These are phyloP conservation scores for Prorops nasuta DNA, from an alignment of 1,140 invertebrate species.

Conservation along the genomic window DNA sequence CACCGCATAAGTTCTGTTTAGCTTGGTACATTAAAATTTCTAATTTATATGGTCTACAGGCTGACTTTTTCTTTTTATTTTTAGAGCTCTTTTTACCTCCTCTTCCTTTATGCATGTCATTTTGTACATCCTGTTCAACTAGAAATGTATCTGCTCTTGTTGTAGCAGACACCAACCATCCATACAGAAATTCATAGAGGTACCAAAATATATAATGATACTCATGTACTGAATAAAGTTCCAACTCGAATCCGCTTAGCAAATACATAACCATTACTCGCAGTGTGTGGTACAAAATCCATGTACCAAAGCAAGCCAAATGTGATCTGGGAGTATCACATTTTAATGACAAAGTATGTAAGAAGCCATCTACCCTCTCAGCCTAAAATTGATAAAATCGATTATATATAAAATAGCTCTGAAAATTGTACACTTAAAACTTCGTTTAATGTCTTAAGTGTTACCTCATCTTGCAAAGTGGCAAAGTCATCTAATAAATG, in stretches of 20 bases:
- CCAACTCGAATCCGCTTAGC: constrained; percentile 90
- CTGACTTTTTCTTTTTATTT: constrained; percentile 69
- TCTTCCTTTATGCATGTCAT: constrained; percentile 56
- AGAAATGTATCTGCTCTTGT: constrained; percentile 84
- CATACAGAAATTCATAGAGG: constrained; percentile 91
- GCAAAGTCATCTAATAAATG: constrained; percentile 88
- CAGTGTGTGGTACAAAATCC: constrained; percentile 94
- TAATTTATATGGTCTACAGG: constrained; percentile 71
- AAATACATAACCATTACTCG: constrained; percentile 95
- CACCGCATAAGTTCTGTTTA: constrained; percentile 89
- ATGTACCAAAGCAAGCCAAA: constrained; percentile 89
- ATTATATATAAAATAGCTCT: neutral
- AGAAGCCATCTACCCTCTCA: constrained; percentile 83
- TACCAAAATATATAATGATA: constrained; percentile 97
- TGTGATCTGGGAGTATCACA: constrained; percentile 69
- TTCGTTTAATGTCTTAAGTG: constrained; percentile 9
- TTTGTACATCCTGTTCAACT: constrained; percentile 70
- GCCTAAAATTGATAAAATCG: constrained; percentile 61
- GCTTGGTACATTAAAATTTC: constrained; percentile 88
- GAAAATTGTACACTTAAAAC: constrained; percentile 9
- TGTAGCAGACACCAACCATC: constrained; percentile 88
- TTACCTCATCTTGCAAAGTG: constrained; percentile 88
- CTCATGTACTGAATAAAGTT: constrained; percentile 94
- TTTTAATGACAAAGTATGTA: constrained; percentile 72
- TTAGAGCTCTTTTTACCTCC: constrained; percentile 60